Percentiles rank a stretch among this genome's conserved stretches.
Evolutionary conservation across 2,888 invertebrate genomes (phyloP).

Genomic region (Sinohyriopsis cumingii): DNA sequence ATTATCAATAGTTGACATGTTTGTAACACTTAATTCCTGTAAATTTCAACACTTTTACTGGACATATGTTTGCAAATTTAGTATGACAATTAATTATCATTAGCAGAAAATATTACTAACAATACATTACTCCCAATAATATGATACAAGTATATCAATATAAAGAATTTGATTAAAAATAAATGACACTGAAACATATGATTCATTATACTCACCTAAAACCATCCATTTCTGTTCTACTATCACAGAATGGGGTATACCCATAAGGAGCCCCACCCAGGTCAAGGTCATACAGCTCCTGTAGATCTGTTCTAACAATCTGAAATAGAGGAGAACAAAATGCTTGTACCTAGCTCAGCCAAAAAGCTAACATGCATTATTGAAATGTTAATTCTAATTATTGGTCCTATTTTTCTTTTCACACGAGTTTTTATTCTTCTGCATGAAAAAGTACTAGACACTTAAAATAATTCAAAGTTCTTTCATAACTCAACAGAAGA

Average conservation of each 20-base stretch:
- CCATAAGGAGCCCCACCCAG: slow-evolving; percentile 96
- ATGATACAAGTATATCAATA: background rate
- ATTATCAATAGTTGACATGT: too few species aligned
- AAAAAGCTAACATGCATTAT: too few species aligned
- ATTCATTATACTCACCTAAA: slow-evolving; percentile 76
- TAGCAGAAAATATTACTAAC: background rate
- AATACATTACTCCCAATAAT: background rate
- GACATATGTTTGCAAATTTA: too few species aligned
- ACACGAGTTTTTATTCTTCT: too few species aligned
- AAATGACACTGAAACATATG: background rate
- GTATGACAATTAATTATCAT: too few species aligned
- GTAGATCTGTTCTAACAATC: slow-evolving; percentile 94
- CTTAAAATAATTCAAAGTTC: too few species aligned
- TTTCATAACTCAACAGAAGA: too few species aligned
- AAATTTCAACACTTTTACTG: too few species aligned
- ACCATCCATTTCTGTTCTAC: slow-evolving; percentile 98
- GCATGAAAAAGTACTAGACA: too few species aligned
- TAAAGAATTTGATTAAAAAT: background rate
- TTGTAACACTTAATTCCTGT: too few species aligned
- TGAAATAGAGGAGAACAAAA: slow-evolving; percentile 14
- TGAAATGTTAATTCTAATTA: too few species aligned
- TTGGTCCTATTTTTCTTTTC: too few species aligned
- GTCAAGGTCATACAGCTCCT: slow-evolving; percentile 92
- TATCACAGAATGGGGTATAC: slow-evolving; percentile 99
- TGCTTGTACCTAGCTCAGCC: background rate